Evolutionary conservation across 2,113 vertebrate species (phyloP).

Genomic region (Scartelaos histophorus): DNA sequence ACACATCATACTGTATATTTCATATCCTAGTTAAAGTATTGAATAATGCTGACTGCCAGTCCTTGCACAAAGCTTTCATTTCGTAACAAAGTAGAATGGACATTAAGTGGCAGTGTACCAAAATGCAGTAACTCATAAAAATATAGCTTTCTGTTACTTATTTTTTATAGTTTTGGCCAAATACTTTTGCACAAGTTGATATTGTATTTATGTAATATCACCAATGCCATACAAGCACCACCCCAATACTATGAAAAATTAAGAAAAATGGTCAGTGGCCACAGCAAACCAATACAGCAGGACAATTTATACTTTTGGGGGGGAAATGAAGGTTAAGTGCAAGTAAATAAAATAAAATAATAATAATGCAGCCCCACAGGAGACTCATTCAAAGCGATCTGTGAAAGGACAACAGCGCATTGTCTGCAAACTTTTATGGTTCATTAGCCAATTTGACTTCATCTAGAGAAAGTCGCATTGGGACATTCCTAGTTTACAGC

Average conservation of each 20-base stretch:
- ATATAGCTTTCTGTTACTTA: not conserved
- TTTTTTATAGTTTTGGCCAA: not conserved
- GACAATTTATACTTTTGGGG: not conserved
- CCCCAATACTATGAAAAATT: too few relatives aligned
- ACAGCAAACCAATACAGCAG: not conserved
- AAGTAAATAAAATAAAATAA: not conserved
- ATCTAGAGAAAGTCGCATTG: not conserved
- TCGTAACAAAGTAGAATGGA: not conserved
- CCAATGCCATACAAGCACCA: too few relatives aligned
- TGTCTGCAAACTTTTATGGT: not conserved
- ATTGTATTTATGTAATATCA: not conserved
- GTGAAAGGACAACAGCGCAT: not conserved
- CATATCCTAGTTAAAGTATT: not conserved
- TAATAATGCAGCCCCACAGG: too few relatives aligned
- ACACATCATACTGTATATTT: not conserved
- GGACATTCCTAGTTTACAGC: constrained; percentile 8
- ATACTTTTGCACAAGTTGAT: not conserved
- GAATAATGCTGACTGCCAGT: not conserved
- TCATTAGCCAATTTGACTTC: not conserved
- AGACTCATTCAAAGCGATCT: not conserved
- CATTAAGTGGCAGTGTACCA: not conserved
- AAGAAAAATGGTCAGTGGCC: too few relatives aligned
- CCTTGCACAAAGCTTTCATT: not conserved
- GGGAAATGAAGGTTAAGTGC: not conserved
- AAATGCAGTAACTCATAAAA: not conserved